Evolutionary conservation across 2,797 vertebrate genomes (phyloP).

Genomic region (Fringilla coelebs): DNA sequence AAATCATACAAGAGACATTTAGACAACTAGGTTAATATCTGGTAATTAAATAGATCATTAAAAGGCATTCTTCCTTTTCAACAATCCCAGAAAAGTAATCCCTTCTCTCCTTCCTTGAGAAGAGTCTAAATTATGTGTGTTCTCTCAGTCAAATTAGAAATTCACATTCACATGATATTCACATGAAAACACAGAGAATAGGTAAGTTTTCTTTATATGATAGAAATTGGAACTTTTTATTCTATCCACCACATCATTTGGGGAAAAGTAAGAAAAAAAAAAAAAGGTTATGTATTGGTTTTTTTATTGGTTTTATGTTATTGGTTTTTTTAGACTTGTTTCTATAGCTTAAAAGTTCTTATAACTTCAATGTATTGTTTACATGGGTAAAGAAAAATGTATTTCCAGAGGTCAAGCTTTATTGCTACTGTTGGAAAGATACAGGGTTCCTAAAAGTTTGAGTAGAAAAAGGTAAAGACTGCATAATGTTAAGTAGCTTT

Average conservation of each 20-base stretch:
- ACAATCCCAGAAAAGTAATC: background rate
- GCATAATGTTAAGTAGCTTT: background rate
- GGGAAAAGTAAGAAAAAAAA: fast-evolving
- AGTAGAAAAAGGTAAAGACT: background rate
- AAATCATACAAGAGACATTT: background rate
- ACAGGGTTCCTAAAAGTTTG: background rate
- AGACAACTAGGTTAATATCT: background rate
- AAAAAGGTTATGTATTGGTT: fast-evolving
- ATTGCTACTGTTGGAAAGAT: background rate
- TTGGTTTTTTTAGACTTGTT: background rate
- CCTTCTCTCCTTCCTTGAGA: background rate
- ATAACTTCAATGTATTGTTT: background rate
- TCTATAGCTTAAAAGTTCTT: background rate
- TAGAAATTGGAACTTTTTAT: background rate
- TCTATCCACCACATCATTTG: fast-evolving
- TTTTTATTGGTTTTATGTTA: background rate
- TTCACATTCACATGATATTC: background rate
- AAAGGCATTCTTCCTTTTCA: background rate
- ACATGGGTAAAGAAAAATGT: background rate
- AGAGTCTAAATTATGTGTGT: background rate
- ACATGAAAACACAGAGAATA: background rate
- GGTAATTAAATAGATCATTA: background rate
- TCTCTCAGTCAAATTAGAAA: background rate
- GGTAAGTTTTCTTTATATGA: background rate
- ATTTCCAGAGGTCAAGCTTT: background rate